Conservation (phyloP, 1,140 invertebrate genomes). For the Oedothorax gibbosus region DNA sequence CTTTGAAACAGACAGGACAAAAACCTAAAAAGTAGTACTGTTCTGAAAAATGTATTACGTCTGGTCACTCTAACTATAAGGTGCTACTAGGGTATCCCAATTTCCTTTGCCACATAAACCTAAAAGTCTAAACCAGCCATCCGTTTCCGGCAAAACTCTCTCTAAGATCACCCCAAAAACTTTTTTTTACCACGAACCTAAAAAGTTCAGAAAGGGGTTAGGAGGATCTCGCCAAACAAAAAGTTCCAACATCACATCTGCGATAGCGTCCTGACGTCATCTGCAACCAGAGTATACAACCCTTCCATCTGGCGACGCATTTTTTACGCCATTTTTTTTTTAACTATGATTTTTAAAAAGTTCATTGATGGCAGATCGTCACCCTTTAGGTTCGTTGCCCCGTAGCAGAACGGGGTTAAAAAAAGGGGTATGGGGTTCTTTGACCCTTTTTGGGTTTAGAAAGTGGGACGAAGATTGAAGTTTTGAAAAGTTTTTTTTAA, state of each 20-base stretch:
- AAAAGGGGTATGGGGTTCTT: conserved; percentile 26
- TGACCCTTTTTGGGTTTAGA: conserved; percentile 26
- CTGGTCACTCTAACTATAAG: too few species aligned
- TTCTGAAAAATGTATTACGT: too few species aligned
- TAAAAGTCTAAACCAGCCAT: too few species aligned
- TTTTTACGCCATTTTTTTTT: not conserved
- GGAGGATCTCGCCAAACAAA: conserved; percentile 22
- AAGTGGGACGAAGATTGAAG: conserved; percentile 30
- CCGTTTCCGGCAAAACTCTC: too few species aligned
- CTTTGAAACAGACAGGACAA: too few species aligned
- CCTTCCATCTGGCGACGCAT: conserved; percentile 44
- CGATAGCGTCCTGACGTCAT: conserved; percentile 29
- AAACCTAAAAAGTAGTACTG: too few species aligned
- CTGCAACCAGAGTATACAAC: conserved; percentile 23
- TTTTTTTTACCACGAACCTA: not conserved
- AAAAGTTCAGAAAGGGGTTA: conserved; percentile 46
- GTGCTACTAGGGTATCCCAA: too few species aligned
- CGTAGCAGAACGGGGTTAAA: too few species aligned
- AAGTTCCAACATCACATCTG: conserved; percentile 25
- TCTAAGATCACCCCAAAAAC: too few species aligned
- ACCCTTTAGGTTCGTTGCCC: conserved; percentile 44
- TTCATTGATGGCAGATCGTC: conserved; percentile 48
- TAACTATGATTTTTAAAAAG: not conserved
- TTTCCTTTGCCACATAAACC: too few species aligned
- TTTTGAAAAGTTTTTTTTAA: not conserved